phyloP scores from a whole-genome alignment of 2,797 vertebrate genomes.

The Phylloscopus collybita region DNA sequence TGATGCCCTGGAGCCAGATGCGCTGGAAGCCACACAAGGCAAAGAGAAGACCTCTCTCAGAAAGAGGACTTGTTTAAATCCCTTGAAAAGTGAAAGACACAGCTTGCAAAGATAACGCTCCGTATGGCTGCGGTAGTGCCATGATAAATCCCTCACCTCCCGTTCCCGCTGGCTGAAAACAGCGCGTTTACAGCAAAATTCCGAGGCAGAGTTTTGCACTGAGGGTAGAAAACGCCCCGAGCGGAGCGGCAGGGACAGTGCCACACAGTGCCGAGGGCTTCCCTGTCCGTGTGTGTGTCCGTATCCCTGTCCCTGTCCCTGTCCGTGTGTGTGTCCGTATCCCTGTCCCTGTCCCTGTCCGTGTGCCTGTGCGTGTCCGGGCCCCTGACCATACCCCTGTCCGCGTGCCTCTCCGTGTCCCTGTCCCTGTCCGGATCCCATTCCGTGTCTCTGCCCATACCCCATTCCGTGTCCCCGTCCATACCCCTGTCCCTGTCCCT shows the following conservation, averaged over 20 bases:
- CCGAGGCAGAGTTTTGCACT: rapidly evolving
- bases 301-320: too few relatives aligned
- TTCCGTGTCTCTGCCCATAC: too few relatives aligned
- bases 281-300: background rate
- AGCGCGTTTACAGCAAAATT: background rate
- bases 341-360: too few relatives aligned
- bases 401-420: background rate
- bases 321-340: rapidly evolving
- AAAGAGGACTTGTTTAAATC: background rate
- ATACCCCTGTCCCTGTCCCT: background rate
- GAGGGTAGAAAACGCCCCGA: rapidly evolving
- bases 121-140: background rate
- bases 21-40: background rate
- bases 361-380: background rate
- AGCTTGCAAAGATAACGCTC: background rate
- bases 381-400: too few relatives aligned
- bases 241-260: rapidly evolving
- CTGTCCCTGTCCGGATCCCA: background rate
- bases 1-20: background rate
- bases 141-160: background rate
- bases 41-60: background rate
- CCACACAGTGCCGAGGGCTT: background rate
- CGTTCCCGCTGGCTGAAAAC: background rate
- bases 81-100: background rate
- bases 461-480: rapidly evolving